These are phyloP conservation scores for Harpalus rufipes DNA, from an alignment of 2,888 invertebrate species.

Conservation along the genomic window DNA sequence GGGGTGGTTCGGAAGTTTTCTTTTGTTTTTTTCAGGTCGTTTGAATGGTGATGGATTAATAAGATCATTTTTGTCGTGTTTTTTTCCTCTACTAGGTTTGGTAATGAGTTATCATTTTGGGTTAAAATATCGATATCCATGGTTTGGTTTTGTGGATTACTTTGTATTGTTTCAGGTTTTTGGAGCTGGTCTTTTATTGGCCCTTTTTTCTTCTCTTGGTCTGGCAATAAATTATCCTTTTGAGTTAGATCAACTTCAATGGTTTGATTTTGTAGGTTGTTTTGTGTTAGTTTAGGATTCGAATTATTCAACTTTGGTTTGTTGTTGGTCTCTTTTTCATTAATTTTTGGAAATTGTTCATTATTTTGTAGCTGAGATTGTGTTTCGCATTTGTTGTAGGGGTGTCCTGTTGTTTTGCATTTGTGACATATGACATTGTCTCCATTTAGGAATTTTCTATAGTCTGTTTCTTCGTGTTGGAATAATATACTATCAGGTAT, in stretches of 20 bases:
- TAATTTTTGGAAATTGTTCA: constrained; percentile 1
- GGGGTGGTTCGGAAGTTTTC: not conserved
- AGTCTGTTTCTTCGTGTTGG: constrained; percentile 21
- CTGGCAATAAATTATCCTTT: not conserved
- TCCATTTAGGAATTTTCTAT: not conserved
- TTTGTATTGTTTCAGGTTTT: constrained; percentile 14
- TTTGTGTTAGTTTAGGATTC: not conserved
- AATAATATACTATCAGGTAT: constrained; percentile 25
- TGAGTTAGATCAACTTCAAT: not conserved
- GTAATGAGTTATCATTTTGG: constrained; percentile 17
- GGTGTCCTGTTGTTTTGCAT: constrained; percentile 19
- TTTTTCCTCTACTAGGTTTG: constrained; percentile 13
- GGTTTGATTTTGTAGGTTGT: not conserved
- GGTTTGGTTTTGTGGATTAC: not conserved
- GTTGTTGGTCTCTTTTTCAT: constrained; percentile 4
- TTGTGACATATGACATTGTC: constrained; percentile 30
- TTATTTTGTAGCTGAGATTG: constrained; percentile 5
- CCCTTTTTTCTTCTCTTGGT: not conserved
- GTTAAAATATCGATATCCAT: not conserved
- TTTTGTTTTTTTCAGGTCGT: constrained; percentile 11
- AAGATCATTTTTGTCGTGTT: not conserved
- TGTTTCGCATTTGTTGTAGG: not conserved
- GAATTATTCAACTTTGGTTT: not conserved
- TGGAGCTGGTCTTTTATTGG: constrained; percentile 15
- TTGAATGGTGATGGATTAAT: not conserved